Conservation (phyloP, 2,797 vertebrate genomes). For the Ptychobarbus kaznakovi region DNA sequence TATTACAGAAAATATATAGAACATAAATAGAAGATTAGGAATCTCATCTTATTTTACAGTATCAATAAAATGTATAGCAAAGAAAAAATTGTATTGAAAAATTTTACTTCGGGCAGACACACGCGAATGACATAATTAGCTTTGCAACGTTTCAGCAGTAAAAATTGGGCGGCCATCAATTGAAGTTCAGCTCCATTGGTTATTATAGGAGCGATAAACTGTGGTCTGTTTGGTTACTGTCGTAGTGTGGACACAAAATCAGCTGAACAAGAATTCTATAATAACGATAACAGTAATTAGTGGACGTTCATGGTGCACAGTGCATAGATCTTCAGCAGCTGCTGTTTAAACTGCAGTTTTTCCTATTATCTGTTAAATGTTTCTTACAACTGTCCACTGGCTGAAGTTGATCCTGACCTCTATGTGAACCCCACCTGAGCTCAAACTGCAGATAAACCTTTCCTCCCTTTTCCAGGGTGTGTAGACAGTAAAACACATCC, state of each 20-base stretch:
- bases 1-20: too few species aligned
- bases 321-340: not conserved
- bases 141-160: not conserved
- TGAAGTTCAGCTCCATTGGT: not conserved
- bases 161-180: not conserved
- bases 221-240: not conserved
- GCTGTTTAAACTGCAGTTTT: not conserved
- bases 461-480: constrained; percentile 30
- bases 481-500: constrained; percentile 40
- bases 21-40: too few species aligned
- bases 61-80: too few species aligned
- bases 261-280: not conserved
- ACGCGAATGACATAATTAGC: not conserved
- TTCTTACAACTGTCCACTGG: not conserved
- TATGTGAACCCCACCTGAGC: constrained; percentile 46
- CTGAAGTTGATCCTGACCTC: constrained; percentile 42
- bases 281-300: not conserved
- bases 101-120: not conserved
- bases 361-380: not conserved
- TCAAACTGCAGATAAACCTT: constrained; percentile 44
- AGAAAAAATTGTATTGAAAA: not conserved
- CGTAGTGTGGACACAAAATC: not conserved
- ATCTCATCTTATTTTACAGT: too few species aligned
- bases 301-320: not conserved
- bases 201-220: not conserved